Evolutionary conservation across 2,888 invertebrate genomes (phyloP).

Genomic region (Helobdella robusta): DNA sequence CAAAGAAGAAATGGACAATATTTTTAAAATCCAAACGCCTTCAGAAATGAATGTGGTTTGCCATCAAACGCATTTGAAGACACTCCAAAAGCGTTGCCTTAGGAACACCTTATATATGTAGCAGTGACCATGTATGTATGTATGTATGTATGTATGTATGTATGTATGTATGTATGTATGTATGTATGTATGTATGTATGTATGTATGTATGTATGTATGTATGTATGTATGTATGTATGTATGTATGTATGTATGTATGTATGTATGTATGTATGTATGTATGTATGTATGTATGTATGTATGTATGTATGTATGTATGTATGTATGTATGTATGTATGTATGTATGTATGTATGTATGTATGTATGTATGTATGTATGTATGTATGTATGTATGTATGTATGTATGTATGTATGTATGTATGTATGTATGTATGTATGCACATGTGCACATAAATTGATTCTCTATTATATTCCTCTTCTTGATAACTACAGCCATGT

Average conservation of each 20-base stretch:
- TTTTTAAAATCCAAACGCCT: no score
- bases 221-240: slow-evolving; percentile 29
- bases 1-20: no score
- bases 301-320: slow-evolving; percentile 17
- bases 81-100: no score
- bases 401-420: slow-evolving; percentile 5
- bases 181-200: slow-evolving; percentile 21
- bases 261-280: slow-evolving; percentile 19
- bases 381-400: slow-evolving; percentile 14
- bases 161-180: slow-evolving; percentile 22
- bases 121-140: slow-evolving; percentile 10
- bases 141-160: slow-evolving; percentile 15
- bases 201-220: slow-evolving; percentile 25
- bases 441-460: background rate
- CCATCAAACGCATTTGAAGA: no score
- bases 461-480: no score
- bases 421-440: background rate
- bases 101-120: no score
- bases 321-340: slow-evolving; percentile 17
- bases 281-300: slow-evolving; percentile 18
- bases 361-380: slow-evolving; percentile 17
- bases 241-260: slow-evolving; percentile 26
- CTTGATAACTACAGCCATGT: no score
- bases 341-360: slow-evolving; percentile 17
- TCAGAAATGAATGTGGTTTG: no score